Evolutionary conservation across 1,140 invertebrate species (phyloP).

Genomic region (honey bee (Apis mellifera)): Amel_HAv3.1 CM009932.2:5261001-5261500

Average conservation of each 20-base stretch:
- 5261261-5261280: conserved; percentile 77
- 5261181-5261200: conserved; percentile 56
- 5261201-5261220: conserved; percentile 61
- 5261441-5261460: conserved; percentile 64
- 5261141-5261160: background rate
- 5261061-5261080: too few relatives aligned
- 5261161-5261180: background rate
- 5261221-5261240: conserved; percentile 57
- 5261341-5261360: conserved; percentile 75
- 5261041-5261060: too few relatives aligned
- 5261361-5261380: conserved; percentile 42
- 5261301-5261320: conserved; percentile 79
- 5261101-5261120: too few relatives aligned
- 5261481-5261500: conserved; percentile 3
- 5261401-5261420: conserved; percentile 56
- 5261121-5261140: background rate
- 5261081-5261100: too few relatives aligned
- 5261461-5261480: conserved; percentile 28
- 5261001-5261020: too few relatives aligned
- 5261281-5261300: conserved; percentile 81
- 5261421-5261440: conserved; percentile 57
- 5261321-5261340: conserved; percentile 81
- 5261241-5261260: conserved; percentile 79
- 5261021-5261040: too few relatives aligned
- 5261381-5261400: conserved; percentile 21